phyloP scores from a whole-genome alignment of 2,888 invertebrate genomes.

The Dasypogon diadema region DNA sequence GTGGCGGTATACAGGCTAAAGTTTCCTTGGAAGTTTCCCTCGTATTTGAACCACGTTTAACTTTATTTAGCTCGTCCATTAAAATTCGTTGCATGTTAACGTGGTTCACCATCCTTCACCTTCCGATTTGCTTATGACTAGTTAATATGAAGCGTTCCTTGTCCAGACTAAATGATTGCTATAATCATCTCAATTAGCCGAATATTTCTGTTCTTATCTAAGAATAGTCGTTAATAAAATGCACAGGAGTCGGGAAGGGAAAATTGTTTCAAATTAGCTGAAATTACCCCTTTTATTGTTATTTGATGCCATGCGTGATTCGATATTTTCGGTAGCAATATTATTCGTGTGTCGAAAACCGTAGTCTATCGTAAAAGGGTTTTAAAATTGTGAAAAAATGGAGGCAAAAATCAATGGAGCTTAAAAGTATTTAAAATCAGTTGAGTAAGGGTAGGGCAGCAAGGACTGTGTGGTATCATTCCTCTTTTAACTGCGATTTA shows the following conservation, averaged over 20 bases:
- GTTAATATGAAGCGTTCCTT: constrained; percentile 24
- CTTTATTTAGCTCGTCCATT: constrained; percentile 11
- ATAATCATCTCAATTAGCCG: constrained; percentile 42
- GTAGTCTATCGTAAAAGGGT: no score
- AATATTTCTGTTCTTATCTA: constrained; percentile 40
- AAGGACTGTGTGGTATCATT: no score
- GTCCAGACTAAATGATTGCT: constrained; percentile 39
- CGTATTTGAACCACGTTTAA: not conserved
- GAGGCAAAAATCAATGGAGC: no score
- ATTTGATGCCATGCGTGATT: not conserved
- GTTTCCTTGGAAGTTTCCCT: not conserved
- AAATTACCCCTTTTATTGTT: constrained; percentile 12
- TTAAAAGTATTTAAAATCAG: no score
- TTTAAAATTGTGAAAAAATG: no score
- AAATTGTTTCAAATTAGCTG: constrained; percentile 41
- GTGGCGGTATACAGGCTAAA: not conserved
- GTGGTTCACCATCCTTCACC: constrained; percentile 1
- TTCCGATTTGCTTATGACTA: constrained; percentile 11
- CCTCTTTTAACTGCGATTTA: no score
- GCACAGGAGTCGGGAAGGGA: not conserved
- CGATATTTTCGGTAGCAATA: no score
- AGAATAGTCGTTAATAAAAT: constrained; percentile 35
- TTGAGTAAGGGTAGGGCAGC: no score
- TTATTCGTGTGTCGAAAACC: no score
- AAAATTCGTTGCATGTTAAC: constrained; percentile 21